Evolutionary conservation across 2,888 invertebrate genomes (phyloP).

Genomic region (Cetonia aurata): DNA sequence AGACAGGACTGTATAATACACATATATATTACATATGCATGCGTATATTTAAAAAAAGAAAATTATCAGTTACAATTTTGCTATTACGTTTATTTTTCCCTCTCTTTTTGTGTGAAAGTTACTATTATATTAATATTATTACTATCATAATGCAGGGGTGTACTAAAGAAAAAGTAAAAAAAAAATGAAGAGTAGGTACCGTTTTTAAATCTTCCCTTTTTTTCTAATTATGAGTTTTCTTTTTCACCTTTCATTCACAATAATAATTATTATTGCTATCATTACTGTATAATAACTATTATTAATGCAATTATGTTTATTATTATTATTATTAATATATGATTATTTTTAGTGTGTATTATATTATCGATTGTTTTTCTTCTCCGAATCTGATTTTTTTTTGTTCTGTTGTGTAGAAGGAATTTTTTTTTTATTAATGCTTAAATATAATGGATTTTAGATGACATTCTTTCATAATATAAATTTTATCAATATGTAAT

Average conservation of each 20-base stretch:
- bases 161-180: slow-evolving; percentile 46
- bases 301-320: slow-evolving; percentile 12
- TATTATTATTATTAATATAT: slow-evolving; percentile 6
- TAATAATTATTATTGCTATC: slow-evolving; percentile 1
- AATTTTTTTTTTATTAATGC: slow-evolving; percentile 16
- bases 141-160: slow-evolving; percentile 60
- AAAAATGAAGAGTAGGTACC: not conserved
- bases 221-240: slow-evolving; percentile 6
- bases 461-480: slow-evolving; percentile 25
- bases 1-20: slow-evolving; percentile 45
- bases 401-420: not conserved
- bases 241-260: not conserved
- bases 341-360: slow-evolving; percentile 21
- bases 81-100: slow-evolving; percentile 57
- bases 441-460: slow-evolving; percentile 45
- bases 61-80: slow-evolving; percentile 56
- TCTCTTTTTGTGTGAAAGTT: slow-evolving; percentile 62
- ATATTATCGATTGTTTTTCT: slow-evolving; percentile 3
- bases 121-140: slow-evolving; percentile 55
- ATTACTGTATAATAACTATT: slow-evolving; percentile 10
- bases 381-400: slow-evolving; percentile 21
- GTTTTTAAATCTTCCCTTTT: slow-evolving; percentile 13
- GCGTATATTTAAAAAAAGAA: slow-evolving; percentile 54
- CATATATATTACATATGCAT: slow-evolving; percentile 47
- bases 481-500: slow-evolving; percentile 47